Evolutionary conservation across 2,888 invertebrate genomes (phyloP), one percentile per base, ranked within the genome.

Genomic region (Acleris cristana): DNA sequence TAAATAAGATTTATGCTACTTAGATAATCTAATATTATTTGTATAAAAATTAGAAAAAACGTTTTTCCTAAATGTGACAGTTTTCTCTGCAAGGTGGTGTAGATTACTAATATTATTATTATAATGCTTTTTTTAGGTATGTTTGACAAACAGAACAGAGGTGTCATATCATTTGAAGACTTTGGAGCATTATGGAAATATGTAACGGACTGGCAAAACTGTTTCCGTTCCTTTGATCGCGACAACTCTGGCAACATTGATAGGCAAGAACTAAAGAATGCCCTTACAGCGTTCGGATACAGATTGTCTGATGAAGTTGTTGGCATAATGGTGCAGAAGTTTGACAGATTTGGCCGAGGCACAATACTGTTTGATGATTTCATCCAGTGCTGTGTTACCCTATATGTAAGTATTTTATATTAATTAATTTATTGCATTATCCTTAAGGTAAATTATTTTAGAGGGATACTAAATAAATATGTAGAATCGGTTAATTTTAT

Each of bases 161-260:
- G 99, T 8, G 96, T 96, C 1, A 98, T 99, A 64, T 96, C 95
- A 76, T 99, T 99, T 87, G 96, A 98, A 79, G 99, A 99, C 86
- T 99, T 99, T 89, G 97, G 97, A 58, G 96, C 98, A 0, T 90
- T 99, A 0, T 99, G 99, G 99, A 98, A 98, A 84, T 99, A 99
- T 87, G 97, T 99, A 0, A 98, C 97, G 7, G 99, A 99, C 80
- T 99, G 99, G 99, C 98, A 99, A 83, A 96, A 95, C 79, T 98
- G 98, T 84, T 99, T 99, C 87, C 95, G 97, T 53, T 96, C 97
- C 0, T 99, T 98, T 84, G 99, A 99, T 85, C 93, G 96, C 53
- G 99, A 99, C 82, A 97, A 96, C 81, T 97, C 97, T 3, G 97
- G 99, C 26, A 97, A 97, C 79, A 99, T 99, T 74, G 99, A 99